Evolutionary conservation across 1,140 invertebrate genomes (phyloP), one percentile per base, ranked within the genome.

Genomic region (Frieseomelitta varia): DNA sequence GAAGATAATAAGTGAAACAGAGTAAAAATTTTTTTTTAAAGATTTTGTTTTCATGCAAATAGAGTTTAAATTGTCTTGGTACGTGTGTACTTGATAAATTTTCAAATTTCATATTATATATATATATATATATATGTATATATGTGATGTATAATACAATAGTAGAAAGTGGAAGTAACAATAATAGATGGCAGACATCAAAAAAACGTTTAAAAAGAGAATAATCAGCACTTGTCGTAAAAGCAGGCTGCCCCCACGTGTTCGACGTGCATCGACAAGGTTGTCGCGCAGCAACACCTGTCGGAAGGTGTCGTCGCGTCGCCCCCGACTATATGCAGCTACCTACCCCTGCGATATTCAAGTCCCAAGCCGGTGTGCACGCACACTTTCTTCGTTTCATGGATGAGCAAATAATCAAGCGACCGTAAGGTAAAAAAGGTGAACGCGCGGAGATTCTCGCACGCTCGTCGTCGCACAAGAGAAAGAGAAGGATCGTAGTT

Each of bases 381-480:
- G 27, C 67, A 19, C 30, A 63, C 73, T 78, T 77, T 71, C 81
- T 79, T 79, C 81, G 47, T 75, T 81, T 55, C 75, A 71, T 47
- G 81, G 55, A 30, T 68, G 65, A 78, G 39, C 63, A 51, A 78
- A 71, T 58, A 34, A 78, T 78, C 65, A 47, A 83, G 67, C 53
- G 74, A 12, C 61, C 53, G 39, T 68, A 30, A 83, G 65, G 55
- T 69, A 69, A 83, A 83, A 82, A 78, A 65, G 75, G 24, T 73
- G 58, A 69, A 30, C 74, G 53, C 73, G 67, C 67, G 58, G 12
- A 61, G 24, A 61, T 61, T 61, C 58, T 24, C 58, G 58, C n/a
- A n/a, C n/a, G 58, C 58, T 14, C 58, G 58, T 61, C 24, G 24
- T n/a, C 58, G 58, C 6, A 8, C 17, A 15, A 17, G 17, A 10